Base-by-base conservation (phyloP, 2,888 invertebrate genomes). In the Microdon myrmicae region DNA sequence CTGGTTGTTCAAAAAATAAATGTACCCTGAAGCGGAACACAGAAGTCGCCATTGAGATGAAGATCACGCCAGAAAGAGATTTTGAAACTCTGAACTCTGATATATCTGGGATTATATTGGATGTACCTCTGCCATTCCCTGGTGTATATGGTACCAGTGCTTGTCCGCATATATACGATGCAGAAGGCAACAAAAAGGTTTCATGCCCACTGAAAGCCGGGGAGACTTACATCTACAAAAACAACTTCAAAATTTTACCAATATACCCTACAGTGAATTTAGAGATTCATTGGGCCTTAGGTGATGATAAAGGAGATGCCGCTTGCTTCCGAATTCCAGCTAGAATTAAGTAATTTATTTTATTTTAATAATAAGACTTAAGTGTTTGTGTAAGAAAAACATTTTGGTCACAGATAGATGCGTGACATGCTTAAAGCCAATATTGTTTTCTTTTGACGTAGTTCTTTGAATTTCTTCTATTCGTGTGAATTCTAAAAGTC, bases 71-170 rank as follows among this genome's bases (percentile, higher is more conserved):
- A 47, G 82, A 83, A 0, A 74, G 76, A 8, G 85, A 89, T 64
- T 71, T 86, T n/a, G 47, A 73, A 0, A 76, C 75, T 0, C 43
- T 91, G 32, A 83, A 43, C 31, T 89, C 87, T 55, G 74, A 79
- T 5, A 90, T 92, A 4, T 77, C 76, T 59, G 92, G 88, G 0
- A 78, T 82, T 0, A 81, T 91, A 10, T 73, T 84, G 2, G 86
- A 86, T 0, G 73, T 90, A 0, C 81, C 83, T 0, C 72, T 92
- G 39, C 92, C 92, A 0, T 92, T 91, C 74, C 73, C 90, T 6
- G 92, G 92, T 5, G 89, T 90, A 8, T 88, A 92, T 73, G 88
- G 87, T 7, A 81, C 79, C 14, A 82, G 84, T 39, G 86, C 90
- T 19, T 92, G 92, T 71, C 81, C 82, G 13, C 83, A 86, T 68